Base-by-base conservation (phyloP, 2,888 invertebrate species). In the Fabriciana adippe region DNA sequence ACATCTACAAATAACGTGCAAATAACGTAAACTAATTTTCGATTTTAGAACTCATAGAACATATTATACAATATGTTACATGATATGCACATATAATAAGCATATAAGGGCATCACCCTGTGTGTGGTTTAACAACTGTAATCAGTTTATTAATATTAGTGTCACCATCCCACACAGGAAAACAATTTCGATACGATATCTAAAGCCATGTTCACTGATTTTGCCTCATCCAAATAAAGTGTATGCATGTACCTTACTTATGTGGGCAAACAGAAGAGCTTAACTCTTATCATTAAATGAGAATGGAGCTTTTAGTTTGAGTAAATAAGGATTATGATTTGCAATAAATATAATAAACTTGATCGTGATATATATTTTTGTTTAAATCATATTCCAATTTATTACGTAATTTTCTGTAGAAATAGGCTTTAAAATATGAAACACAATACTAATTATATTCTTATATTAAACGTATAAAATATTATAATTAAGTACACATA, bases 151-250 rank as follows among this genome's bases (percentile, higher is more conserved):
- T 83, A 81, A 77, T 78, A 79, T 75, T 74, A 78, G 73, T 81
- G 80, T 82, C 81, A 82, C 78, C 79, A 81, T 80, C 79, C 78
- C 68, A 78, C 70, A 73, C 78, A 75, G 78, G 75, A 77, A 78
- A 78, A 75, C 74, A 75, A 71, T 76, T 73, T 73, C 70, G 83
- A 85, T 86, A 85, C 73, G 78, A 72, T 87, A 79, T 85, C 85
- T 72, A 74, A 72, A 76, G 70, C 74, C 73, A 77, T 79, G 78
- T 80, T 79, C 83, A 85, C 83, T 84, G 84, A 83, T 85, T 85
- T 80, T 78, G 76, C 56, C 53, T 53, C 66, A 67, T 70, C 41
- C 60, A 53, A 70, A 70, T 70, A 67, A 65, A 67, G 64, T 64
- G 45, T 45, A 53, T 47, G 26, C 59, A n/a, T 61, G 64, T 61